Conservation (phyloP, 2,888 invertebrate genomes). For the Eupithecia subumbrata region DNA sequence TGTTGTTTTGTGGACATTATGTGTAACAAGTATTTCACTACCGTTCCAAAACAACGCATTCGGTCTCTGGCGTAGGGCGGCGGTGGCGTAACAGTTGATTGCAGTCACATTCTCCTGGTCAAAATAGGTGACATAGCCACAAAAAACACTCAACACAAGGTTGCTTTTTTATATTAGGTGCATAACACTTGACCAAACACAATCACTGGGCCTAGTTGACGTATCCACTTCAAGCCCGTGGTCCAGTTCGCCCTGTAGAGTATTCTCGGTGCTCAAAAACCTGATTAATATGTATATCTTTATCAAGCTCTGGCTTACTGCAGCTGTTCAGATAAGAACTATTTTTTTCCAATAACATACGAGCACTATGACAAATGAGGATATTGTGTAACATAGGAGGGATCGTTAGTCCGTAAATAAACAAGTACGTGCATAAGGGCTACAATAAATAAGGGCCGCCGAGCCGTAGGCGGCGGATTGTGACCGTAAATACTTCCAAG, state of each 20-base stretch:
- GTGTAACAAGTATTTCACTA: constrained; percentile 73
- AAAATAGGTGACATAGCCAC: not conserved
- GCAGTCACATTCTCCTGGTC: constrained; percentile 42
- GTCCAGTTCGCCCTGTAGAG: not conserved
- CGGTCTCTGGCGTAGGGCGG: constrained; percentile 55
- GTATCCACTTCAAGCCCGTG: not conserved
- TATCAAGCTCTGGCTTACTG: constrained; percentile 34
- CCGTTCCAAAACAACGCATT: constrained; percentile 72
- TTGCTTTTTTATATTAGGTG: not conserved
- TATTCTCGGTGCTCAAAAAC: constrained; percentile 7
- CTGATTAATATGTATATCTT: constrained; percentile 34
- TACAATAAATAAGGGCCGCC: constrained; percentile 57
- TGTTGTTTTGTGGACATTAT: constrained; percentile 60
- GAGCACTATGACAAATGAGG: constrained; percentile 43
- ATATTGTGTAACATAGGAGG: constrained; percentile 25
- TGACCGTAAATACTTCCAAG: constrained; percentile 64
- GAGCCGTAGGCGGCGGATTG: constrained; percentile 62
- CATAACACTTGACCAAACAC: not conserved
- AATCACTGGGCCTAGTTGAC: not conserved
- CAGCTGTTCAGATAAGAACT: constrained; percentile 12
- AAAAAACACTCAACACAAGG: not conserved
- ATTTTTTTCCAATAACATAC: constrained; percentile 24
- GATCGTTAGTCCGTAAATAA: constrained; percentile 40
- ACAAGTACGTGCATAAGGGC: constrained; percentile 41
- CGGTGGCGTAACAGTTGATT: constrained; percentile 63